phyloP scores from a whole-genome alignment of 2,113 vertebrate species.

The Odontophorus gujanensis region DNA sequence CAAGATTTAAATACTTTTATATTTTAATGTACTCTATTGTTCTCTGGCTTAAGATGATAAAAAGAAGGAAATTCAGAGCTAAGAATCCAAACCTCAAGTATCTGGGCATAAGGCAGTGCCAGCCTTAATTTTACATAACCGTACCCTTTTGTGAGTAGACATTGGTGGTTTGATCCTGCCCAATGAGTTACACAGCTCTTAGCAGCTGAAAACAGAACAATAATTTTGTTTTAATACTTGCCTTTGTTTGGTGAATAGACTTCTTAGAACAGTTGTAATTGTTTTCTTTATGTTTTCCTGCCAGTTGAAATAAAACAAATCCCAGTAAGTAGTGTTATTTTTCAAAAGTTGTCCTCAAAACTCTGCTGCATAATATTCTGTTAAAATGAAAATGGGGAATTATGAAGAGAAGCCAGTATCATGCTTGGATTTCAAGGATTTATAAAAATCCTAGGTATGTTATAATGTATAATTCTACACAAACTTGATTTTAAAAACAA shows the following conservation, averaged over 20 bases:
- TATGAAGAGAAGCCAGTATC: not conserved
- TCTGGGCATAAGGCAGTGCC: slow-evolving; percentile 45
- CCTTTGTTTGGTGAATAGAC: slow-evolving; percentile 33
- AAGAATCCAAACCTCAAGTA: slow-evolving; percentile 69
- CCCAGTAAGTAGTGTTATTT: slow-evolving; percentile 9
- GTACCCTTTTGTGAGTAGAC: slow-evolving; percentile 60
- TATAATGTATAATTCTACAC: not conserved
- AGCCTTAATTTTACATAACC: slow-evolving; percentile 69
- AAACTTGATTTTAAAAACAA: not conserved
- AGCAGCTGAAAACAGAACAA: slow-evolving; percentile 43
- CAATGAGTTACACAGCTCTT: slow-evolving; percentile 43
- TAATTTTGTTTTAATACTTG: slow-evolving; percentile 58
- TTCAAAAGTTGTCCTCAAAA: slow-evolving; percentile 7
- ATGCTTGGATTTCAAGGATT: not conserved
- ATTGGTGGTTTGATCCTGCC: slow-evolving; percentile 66
- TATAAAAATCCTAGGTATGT: not conserved
- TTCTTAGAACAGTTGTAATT: slow-evolving; percentile 35
- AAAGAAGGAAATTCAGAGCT: slow-evolving; percentile 62
- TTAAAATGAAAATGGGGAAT: not conserved
- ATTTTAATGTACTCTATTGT: slow-evolving; percentile 24
- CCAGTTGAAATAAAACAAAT: slow-evolving; percentile 31
- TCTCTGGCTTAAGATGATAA: slow-evolving; percentile 67
- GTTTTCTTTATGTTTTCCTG: slow-evolving; percentile 47
- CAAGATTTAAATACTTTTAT: slow-evolving; percentile 57
- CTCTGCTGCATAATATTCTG: not conserved